Conservation (phyloP, 1,140 invertebrate species). For the Musca domestica region DNA sequence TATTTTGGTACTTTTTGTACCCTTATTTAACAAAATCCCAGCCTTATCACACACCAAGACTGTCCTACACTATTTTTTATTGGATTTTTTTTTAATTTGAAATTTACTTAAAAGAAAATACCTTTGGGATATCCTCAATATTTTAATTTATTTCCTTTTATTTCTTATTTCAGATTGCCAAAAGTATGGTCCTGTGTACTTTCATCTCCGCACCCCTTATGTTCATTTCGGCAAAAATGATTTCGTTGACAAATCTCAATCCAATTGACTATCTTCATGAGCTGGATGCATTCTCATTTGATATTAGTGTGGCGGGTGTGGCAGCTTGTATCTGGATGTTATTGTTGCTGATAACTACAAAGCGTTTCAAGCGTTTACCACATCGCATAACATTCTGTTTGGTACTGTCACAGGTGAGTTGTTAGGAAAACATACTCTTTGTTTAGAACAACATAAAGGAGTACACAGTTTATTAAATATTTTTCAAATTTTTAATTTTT, state of each 20-base stretch:
- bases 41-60: too few species aligned
- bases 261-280: constrained; percentile 71
- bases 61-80: too few species aligned
- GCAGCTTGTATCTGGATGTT: constrained; percentile 77
- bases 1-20: too few species aligned
- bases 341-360: constrained; percentile 71
- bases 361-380: constrained; percentile 75
- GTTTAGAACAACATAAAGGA: too few species aligned
- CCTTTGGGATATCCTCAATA: too few species aligned
- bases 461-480: background rate
- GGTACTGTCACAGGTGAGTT: constrained; percentile 74
- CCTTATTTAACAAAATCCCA: too few species aligned
- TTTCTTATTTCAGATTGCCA: constrained; percentile 69
- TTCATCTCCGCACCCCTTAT: constrained; percentile 91
- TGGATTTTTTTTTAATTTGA: background rate
- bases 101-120: background rate
- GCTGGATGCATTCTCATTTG: constrained; percentile 76
- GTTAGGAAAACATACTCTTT: background rate
- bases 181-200: constrained; percentile 89
- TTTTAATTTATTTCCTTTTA: constrained; percentile 9
- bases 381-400: constrained; percentile 79
- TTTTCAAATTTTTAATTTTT: background rate
- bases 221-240: constrained; percentile 93
- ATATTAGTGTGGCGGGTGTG: constrained; percentile 75
- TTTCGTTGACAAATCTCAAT: constrained; percentile 69